phyloP scores from a whole-genome alignment of 2,113 vertebrate species.

The Cololabis saira region DNA sequence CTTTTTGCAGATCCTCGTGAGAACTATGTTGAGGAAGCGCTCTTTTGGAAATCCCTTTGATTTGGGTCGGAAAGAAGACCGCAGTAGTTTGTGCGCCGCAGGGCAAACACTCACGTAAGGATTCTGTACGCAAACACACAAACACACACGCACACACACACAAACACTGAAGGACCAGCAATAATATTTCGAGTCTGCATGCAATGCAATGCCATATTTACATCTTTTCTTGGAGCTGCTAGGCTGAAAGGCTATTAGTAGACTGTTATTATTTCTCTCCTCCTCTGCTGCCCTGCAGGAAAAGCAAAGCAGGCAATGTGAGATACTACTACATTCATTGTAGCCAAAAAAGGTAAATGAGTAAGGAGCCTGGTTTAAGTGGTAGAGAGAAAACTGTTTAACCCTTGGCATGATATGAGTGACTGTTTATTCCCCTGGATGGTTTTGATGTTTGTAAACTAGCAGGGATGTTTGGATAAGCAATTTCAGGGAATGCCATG shows the following conservation, averaged over 20 bases:
- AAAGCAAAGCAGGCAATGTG: slow-evolving; percentile 50
- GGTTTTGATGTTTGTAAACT: not conserved
- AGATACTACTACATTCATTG: slow-evolving; percentile 82
- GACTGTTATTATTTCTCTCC: slow-evolving; percentile 59
- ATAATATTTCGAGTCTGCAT: not conserved
- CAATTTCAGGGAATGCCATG: too few relatives aligned
- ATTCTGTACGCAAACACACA: slow-evolving; percentile 1
- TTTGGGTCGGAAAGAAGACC: slow-evolving; percentile 89
- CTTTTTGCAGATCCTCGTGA: slow-evolving; percentile 90
- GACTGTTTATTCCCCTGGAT: slow-evolving; percentile 10
- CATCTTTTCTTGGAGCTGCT: not conserved
- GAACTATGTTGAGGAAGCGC: slow-evolving; percentile 97
- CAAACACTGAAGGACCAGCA: not conserved
- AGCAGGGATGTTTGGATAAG: too few relatives aligned
- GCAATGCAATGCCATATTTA: not conserved
- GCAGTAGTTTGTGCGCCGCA: slow-evolving; percentile 77
- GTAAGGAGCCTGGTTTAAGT: slow-evolving; percentile 39
- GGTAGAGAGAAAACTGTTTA: not conserved
- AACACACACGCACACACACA: too few relatives aligned
- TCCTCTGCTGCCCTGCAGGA: slow-evolving; percentile 78
- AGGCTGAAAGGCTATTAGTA: slow-evolving; percentile 20
- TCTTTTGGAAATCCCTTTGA: slow-evolving; percentile 98
- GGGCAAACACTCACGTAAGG: slow-evolving; percentile 89
- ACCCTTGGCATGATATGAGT: slow-evolving; percentile 44
- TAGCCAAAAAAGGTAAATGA: slow-evolving; percentile 88